Conservation (phyloP, 2,113 vertebrate genomes). For the Malaclemys terrapin region DNA sequence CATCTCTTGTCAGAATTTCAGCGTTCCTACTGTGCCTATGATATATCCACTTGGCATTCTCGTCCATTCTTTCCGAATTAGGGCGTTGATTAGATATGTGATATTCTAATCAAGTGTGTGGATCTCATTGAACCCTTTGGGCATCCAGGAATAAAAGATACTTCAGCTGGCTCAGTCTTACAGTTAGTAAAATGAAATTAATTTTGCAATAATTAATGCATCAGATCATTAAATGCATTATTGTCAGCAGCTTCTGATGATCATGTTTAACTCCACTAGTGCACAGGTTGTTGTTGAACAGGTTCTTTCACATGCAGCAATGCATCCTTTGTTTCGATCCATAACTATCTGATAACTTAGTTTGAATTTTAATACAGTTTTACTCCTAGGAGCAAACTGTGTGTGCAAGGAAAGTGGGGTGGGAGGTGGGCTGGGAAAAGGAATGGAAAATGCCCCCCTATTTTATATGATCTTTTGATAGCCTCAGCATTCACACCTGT, state of each 20-base stretch:
- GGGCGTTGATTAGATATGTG: background rate
- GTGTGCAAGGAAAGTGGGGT: background rate
- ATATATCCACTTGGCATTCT: background rate
- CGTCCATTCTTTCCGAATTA: background rate
- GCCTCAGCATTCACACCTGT: background rate
- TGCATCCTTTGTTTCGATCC: background rate
- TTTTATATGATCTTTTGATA: background rate
- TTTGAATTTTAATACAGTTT: background rate
- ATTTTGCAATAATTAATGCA: accelerated
- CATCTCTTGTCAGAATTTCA: background rate
- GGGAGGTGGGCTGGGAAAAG: background rate
- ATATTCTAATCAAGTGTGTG: background rate
- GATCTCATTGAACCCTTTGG: background rate
- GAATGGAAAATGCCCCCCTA: background rate
- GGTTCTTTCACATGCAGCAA: background rate
- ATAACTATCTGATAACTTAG: background rate
- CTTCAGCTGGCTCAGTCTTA: background rate
- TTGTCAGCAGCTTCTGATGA: background rate
- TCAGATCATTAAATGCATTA: background rate
- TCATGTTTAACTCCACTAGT: background rate
- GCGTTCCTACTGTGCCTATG: background rate
- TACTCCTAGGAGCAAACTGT: accelerated
- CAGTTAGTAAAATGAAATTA: background rate
- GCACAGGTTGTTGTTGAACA: background rate
- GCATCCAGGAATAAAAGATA: background rate